Percentiles rank a stretch among this genome's conserved stretches.
Evolutionary conservation across 92 coral and sea anemone species (phyloP).

Genomic region (Meandrina meandrites): DNA sequence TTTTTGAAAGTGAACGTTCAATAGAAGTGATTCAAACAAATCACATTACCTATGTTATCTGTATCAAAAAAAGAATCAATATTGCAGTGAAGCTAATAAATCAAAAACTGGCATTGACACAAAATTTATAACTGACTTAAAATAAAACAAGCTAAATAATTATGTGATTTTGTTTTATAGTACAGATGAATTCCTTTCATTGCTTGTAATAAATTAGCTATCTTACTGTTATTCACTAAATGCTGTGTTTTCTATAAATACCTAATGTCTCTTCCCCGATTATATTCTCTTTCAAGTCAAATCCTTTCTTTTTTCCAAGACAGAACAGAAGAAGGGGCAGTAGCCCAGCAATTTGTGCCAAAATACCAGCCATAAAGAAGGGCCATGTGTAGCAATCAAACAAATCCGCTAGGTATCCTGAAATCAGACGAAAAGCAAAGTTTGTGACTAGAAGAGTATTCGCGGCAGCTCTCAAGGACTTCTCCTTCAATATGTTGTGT

Average conservation of each 20-base stretch:
- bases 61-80: too few species aligned
- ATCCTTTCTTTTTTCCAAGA: background rate
- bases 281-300: background rate
- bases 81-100: too few species aligned
- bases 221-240: background rate
- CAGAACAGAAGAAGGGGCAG: conserved; percentile 19
- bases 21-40: too few species aligned
- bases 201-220: background rate
- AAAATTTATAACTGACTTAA: too few species aligned
- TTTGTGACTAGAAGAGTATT: background rate
- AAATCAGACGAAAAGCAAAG: background rate
- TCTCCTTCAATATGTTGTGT: background rate
- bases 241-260: background rate
- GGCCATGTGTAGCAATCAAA: conserved; percentile 16
- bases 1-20: too few species aligned
- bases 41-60: too few species aligned
- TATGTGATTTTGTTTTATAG: too few species aligned
- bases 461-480: too few species aligned
- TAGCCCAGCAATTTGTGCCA: conserved; percentile 10
- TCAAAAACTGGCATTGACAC: too few species aligned
- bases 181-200: background rate
- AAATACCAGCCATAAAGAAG: conserved; percentile 8
- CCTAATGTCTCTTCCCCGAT: background rate
- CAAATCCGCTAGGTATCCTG: conserved; percentile 8
- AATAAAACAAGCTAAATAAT: too few species aligned